Conservation (phyloP, 2,113 vertebrate species). For the Corythornis vintsioides region DNA sequence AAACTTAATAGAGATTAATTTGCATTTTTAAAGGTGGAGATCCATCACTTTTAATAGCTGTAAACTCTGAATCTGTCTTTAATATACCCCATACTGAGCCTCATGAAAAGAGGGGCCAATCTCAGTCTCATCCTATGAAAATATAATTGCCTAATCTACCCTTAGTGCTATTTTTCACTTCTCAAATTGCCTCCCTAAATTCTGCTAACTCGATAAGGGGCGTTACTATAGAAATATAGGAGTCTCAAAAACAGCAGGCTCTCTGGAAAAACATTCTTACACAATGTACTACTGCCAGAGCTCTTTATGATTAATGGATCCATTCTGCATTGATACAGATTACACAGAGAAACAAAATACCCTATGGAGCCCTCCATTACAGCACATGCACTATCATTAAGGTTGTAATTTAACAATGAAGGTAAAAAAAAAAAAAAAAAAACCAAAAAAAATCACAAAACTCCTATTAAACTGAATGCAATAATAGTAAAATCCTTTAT, state of each 20-base stretch:
- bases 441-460: neutral
- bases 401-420: constrained; percentile 14
- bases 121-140: neutral
- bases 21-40: constrained; percentile 28
- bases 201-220: neutral
- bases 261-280: neutral
- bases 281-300: neutral
- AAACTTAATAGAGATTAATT: neutral
- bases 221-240: constrained; percentile 22
- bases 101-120: neutral
- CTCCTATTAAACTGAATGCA: constrained; percentile 5
- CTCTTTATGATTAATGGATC: constrained; percentile 21
- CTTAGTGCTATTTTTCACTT: neutral
- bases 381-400: constrained; percentile 4
- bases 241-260: neutral
- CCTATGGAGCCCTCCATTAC: neutral
- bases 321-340: neutral
- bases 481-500: neutral
- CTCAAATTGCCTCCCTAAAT: constrained; percentile 36
- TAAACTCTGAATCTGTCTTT: constrained; percentile 18
- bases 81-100: constrained; percentile 1
- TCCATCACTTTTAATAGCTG: constrained; percentile 4
- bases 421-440: neutral
- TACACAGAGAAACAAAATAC: constrained; percentile 14
- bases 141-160: neutral